Conservation (phyloP, 92 coral and sea anemone species). For the Chrysogorgia sp. region DNA sequence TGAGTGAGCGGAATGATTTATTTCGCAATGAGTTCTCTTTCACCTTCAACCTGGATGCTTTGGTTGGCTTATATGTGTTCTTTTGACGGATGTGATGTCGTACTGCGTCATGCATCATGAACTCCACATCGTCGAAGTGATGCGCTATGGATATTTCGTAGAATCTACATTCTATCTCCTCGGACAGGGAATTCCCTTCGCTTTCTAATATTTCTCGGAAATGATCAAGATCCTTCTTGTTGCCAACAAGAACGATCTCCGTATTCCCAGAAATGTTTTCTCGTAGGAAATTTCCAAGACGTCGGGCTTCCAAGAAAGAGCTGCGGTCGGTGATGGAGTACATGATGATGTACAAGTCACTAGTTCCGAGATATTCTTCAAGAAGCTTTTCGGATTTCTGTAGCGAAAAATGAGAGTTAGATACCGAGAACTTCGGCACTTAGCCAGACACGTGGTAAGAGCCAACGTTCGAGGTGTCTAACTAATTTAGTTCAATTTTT, state of each 20-base stretch:
- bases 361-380: slow-evolving; percentile 77
- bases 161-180: slow-evolving; percentile 80
- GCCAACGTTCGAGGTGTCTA: not conserved
- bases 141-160: slow-evolving; percentile 78
- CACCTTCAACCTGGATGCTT: slow-evolving; percentile 40
- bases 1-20: slow-evolving; percentile 24
- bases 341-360: slow-evolving; percentile 90
- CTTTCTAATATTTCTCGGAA: slow-evolving; percentile 73
- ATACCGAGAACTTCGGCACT: too few species aligned
- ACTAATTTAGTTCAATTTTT: too few species aligned
- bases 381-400: slow-evolving; percentile 87
- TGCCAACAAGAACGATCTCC: slow-evolving; percentile 75
- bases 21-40: slow-evolving; percentile 31
- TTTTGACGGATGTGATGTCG: slow-evolving; percentile 61
- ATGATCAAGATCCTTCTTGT: slow-evolving; percentile 78
- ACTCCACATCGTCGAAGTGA: slow-evolving; percentile 73
- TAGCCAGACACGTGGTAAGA: not conserved
- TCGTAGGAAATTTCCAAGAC: slow-evolving; percentile 77
- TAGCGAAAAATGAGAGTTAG: not conserved
- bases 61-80: slow-evolving; percentile 54
- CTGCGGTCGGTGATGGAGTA: slow-evolving; percentile 92
- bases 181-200: slow-evolving; percentile 81
- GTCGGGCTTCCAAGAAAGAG: slow-evolving; percentile 83
- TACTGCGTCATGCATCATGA: slow-evolving; percentile 68
- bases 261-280: slow-evolving; percentile 64